phyloP scores from a whole-genome alignment of 2,797 vertebrate species.

The Gymnothorax reevesii region DNA sequence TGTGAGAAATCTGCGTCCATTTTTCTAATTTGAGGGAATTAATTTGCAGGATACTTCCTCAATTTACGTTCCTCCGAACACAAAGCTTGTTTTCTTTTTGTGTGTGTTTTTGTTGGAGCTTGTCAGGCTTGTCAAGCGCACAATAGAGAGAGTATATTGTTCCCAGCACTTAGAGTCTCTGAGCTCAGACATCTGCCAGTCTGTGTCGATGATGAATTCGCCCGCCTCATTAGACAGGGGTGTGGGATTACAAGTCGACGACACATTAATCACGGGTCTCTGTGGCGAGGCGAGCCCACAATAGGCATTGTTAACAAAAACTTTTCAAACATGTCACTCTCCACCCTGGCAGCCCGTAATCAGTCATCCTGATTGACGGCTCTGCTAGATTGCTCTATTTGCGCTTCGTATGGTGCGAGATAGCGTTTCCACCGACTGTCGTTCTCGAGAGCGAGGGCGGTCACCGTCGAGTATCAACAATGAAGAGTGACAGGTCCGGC shows the following conservation, averaged over 20 bases:
- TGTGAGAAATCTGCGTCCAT: slow-evolving; percentile 66
- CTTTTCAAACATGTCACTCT: slow-evolving; percentile 99
- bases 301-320: slow-evolving; percentile 99
- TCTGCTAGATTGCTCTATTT: slow-evolving; percentile 99
- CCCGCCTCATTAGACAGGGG: slow-evolving; percentile 99
- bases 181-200: slow-evolving; percentile 99
- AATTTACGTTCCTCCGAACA: slow-evolving; percentile 81
- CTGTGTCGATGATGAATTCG: slow-evolving; percentile 99
- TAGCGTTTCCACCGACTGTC: slow-evolving; percentile 95
- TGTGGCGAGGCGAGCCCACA: slow-evolving; percentile 96
- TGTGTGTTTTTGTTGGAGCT: slow-evolving; percentile 74
- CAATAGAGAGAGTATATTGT: slow-evolving; percentile 99
- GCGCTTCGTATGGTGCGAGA: slow-evolving; percentile 99
- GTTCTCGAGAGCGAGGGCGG: slow-evolving; percentile 81
- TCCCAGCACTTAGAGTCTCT: slow-evolving; percentile 99
- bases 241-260: slow-evolving; percentile 99
- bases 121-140: slow-evolving; percentile 97
- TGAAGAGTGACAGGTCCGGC: slow-evolving; percentile 63
- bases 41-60: slow-evolving; percentile 77
- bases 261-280: slow-evolving; percentile 99
- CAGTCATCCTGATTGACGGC: slow-evolving; percentile 95
- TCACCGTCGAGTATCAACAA: slow-evolving; percentile 76
- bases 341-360: slow-evolving; percentile 94
- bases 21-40: slow-evolving; percentile 80
- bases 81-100: slow-evolving; percentile 79